Conservation (phyloP, 2,888 invertebrate species). For the Notodonta ziczac region DNA sequence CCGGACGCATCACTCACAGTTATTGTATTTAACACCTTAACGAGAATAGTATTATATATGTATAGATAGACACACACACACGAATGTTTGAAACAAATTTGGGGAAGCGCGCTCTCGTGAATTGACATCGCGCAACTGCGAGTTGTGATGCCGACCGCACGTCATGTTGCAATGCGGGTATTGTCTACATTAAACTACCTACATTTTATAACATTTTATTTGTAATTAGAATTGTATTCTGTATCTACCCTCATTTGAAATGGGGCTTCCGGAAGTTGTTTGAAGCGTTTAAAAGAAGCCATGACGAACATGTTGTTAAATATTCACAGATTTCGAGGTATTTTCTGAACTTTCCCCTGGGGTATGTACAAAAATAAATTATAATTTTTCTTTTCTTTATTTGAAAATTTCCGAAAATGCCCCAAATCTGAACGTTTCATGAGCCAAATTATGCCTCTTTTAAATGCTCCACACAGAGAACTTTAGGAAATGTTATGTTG, state of each 20-base stretch:
- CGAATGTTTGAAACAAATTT: constrained; percentile 67
- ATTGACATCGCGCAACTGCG: constrained; percentile 73
- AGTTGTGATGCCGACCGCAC: constrained; percentile 53
- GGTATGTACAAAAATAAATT: constrained; percentile 65
- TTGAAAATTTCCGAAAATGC: constrained; percentile 49
- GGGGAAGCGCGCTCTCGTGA: constrained; percentile 72
- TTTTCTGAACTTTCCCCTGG: constrained; percentile 45
- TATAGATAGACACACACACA: constrained; percentile 59
- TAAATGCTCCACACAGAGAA: constrained; percentile 1
- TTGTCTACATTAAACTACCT: constrained; percentile 33
- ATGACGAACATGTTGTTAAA: constrained; percentile 1
- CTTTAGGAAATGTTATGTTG: neutral
- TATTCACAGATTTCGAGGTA: constrained; percentile 30
- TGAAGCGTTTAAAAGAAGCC: constrained; percentile 11
- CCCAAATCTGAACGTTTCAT: constrained; percentile 21
- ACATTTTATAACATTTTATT: constrained; percentile 26
- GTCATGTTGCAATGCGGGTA: constrained; percentile 27
- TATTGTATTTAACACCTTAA: constrained; percentile 79
- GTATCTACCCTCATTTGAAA: constrained; percentile 3
- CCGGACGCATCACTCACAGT: constrained; percentile 65
- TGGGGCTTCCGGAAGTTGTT: neutral
- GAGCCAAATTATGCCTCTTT: neutral
- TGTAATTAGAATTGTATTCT: neutral
- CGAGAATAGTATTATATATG: constrained; percentile 73
- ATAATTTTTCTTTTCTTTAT: constrained; percentile 38